A percentile compares a stretch with the other conserved stretches of the same genome.
Conservation (phyloP, 1,140 invertebrate species). For the Oryctes rhinoceros region DNA sequence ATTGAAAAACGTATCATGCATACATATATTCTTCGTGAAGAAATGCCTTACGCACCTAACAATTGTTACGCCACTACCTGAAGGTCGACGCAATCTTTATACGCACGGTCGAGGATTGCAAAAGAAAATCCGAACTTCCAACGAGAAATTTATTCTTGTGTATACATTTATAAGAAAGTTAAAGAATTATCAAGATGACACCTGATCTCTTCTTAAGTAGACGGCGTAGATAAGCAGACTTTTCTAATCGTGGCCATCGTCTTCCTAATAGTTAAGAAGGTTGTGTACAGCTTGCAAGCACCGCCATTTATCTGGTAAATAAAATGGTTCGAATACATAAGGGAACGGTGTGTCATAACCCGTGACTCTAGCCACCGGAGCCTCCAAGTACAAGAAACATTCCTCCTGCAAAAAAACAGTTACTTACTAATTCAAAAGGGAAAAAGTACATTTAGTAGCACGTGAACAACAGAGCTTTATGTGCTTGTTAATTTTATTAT, state of each 20-base stretch:
- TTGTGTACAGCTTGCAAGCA: conserved; percentile 85
- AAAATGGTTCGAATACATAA: conserved; percentile 95
- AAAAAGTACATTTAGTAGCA: not conserved
- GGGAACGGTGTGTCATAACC: conserved; percentile 99
- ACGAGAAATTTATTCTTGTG: conserved; percentile 9
- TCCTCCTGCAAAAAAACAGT: conserved; percentile 73
- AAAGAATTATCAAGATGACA: not conserved
- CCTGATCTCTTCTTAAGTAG: too few species aligned
- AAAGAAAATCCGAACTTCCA: conserved; percentile 6
- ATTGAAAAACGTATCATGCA: not conserved
- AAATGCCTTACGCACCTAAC: conserved; percentile 1
- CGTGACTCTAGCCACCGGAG: conserved; percentile 88
- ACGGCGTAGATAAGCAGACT: too few species aligned
- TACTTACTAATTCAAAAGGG: not conserved
- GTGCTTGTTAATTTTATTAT: not conserved
- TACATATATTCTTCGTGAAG: conserved; percentile 19
- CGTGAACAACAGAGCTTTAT: not conserved
- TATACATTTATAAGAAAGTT: not conserved
- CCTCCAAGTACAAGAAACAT: conserved; percentile 95
- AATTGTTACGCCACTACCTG: not conserved
- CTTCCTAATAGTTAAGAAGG: conserved; percentile 75
- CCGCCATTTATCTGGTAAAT: conserved; percentile 93
- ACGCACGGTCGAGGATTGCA: not conserved
- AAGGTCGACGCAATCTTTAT: not conserved
- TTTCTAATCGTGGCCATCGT: too few species aligned